These are phyloP conservation scores for Hycleus phaleratus DNA, from an alignment of 1,140 invertebrate genomes.

Conservation along the genomic window DNA sequence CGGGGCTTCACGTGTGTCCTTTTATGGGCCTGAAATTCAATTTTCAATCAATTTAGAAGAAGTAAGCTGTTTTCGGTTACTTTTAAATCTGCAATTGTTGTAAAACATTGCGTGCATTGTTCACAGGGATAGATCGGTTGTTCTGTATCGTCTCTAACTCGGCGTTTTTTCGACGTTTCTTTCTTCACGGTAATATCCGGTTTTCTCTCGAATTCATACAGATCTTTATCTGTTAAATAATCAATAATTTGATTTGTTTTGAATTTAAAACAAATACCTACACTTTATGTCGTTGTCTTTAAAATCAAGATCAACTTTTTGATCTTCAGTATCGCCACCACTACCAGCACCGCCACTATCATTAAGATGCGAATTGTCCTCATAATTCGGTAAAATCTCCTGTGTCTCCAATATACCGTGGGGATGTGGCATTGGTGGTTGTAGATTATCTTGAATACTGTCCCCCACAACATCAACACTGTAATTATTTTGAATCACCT, in stretches of 20 bases:
- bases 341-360: background rate
- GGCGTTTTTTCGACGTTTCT: slow-evolving; percentile 22
- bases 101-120: slow-evolving; percentile 28
- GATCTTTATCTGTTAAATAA: no score
- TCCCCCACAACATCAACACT: background rate
- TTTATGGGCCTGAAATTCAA: slow-evolving; percentile 14
- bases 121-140: slow-evolving; percentile 28
- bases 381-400: no score
- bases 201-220: background rate
- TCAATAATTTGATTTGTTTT: no score
- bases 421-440: no score
- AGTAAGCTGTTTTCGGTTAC: background rate
- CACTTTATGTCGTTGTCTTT: background rate
- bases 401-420: no score
- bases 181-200: slow-evolving; percentile 32
- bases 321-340: background rate
- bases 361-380: no score
- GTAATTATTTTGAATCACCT: background rate
- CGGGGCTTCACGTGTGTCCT: slow-evolving; percentile 18
- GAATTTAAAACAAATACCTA: background rate
- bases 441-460: no score
- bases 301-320: slow-evolving; percentile 2
- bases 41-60: background rate
- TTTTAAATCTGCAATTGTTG: slow-evolving; percentile 23
- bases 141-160: slow-evolving; percentile 31